phyloP scores from a whole-genome alignment of 2,113 vertebrate species.

The Geococcyx californianus region DNA sequence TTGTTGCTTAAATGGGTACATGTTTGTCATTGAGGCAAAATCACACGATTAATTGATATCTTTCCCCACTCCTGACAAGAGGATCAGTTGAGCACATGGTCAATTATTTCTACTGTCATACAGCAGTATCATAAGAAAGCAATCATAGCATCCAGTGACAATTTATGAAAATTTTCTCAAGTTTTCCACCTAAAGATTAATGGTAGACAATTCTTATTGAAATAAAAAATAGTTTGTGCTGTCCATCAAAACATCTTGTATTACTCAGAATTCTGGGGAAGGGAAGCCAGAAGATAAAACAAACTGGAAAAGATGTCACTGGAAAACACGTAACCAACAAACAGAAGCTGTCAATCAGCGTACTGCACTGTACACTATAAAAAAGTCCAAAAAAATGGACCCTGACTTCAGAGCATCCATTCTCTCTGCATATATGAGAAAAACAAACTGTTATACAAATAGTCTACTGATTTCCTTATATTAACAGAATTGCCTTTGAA shows the following conservation, averaged over 20 bases:
- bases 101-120: background rate
- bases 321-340: background rate
- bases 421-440: background rate
- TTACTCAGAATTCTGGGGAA: background rate
- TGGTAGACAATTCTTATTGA: background rate
- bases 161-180: background rate
- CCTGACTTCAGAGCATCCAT: background rate
- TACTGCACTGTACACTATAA: background rate
- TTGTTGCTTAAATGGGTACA: background rate
- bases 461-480: background rate
- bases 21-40: background rate
- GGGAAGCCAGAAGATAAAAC: background rate
- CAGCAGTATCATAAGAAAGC: background rate
- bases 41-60: background rate
- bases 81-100: background rate
- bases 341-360: background rate
- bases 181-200: background rate
- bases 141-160: background rate
- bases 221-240: background rate
- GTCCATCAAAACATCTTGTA: background rate
- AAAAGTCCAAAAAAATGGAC: background rate
- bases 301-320: background rate
- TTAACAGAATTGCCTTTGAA: background rate
- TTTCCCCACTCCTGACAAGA: background rate
- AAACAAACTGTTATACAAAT: background rate